A percentile compares a stretch with the other conserved stretches of the same genome.
Evolutionary conservation across 2,797 vertebrate species (phyloP).

Genomic region (Philypnodon macrostomus): DNA sequence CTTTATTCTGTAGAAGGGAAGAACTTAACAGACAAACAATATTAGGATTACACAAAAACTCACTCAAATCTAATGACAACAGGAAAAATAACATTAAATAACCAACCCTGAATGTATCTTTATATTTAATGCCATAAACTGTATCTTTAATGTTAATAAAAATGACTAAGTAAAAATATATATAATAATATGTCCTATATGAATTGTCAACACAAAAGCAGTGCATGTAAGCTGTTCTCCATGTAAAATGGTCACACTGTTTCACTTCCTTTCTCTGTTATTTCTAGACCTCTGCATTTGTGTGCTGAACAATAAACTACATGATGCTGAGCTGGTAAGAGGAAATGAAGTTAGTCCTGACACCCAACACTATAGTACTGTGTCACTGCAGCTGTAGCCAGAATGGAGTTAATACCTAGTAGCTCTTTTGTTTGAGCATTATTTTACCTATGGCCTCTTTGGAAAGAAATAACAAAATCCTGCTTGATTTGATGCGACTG

Average conservation of each 20-base stretch:
- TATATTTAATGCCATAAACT: too few relatives aligned
- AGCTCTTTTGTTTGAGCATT: constrained; percentile 25
- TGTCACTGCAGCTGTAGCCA: not conserved
- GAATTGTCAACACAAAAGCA: not conserved
- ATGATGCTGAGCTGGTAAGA: constrained; percentile 53
- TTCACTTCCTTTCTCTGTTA: constrained; percentile 76
- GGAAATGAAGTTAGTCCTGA: constrained; percentile 59
- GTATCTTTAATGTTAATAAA: too few relatives aligned
- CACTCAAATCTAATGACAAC: too few relatives aligned
- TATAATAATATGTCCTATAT: too few relatives aligned
- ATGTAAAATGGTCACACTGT: constrained; percentile 25
- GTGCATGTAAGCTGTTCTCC: constrained; percentile 9
- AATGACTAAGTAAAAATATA: too few relatives aligned
- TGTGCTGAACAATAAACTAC: constrained; percentile 68
- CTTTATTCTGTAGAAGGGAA: too few relatives aligned
- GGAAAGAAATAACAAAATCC: constrained; percentile 82
- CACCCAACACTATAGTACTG: constrained; percentile 9
- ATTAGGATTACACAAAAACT: too few relatives aligned
- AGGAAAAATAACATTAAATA: too few relatives aligned
- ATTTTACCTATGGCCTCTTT: constrained; percentile 67
- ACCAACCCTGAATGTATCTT: too few relatives aligned
- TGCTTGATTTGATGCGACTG: constrained; percentile 76
- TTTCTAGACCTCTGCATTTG: constrained; percentile 60
- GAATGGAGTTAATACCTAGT: constrained; percentile 41
- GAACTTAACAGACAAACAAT: too few relatives aligned